Base-by-base conservation (phyloP, 2,888 invertebrate genomes). In the Pecten maximus region DNA sequence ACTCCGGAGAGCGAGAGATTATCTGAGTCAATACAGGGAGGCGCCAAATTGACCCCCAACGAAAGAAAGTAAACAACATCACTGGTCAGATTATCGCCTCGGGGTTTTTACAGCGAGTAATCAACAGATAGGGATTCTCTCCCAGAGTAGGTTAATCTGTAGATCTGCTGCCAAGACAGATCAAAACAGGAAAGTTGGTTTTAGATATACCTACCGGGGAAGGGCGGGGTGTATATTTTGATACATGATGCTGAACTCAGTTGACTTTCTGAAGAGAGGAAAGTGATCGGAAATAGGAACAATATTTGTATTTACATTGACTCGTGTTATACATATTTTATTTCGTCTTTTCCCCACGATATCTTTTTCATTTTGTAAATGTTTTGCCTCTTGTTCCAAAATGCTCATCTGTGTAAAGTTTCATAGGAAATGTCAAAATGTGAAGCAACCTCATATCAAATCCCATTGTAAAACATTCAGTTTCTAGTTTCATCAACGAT, bases 241-340 rank as follows among this genome's bases (percentile, higher is more conserved):
- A 60, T 60, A 60, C n/a, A 23, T 60, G 60, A 60, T 60, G 60
- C n/a, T 60, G 60, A n/a, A 60, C 60, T 60, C 60, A 23, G 23
- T 60, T 60, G 60, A 60, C 60, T 60, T 60, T 12, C 48, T 16
- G 23, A n/a, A 8, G 60, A 60, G 60, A 60, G 60, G n/a, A n/a
- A n/a, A n/a, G n/a, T n/a, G n/a, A n/a, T n/a, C n/a, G n/a, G n/a
- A n/a, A n/a, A n/a, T n/a, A n/a, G n/a, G n/a, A n/a, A n/a, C n/a
- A n/a, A n/a, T n/a, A n/a, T n/a, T n/a, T n/a, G n/a, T n/a, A n/a
- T n/a, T n/a, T n/a, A n/a, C n/a, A n/a, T n/a, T n/a, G n/a, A n/a
- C n/a, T n/a, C n/a, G n/a, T n/a, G n/a, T n/a, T n/a, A n/a, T n/a
- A n/a, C n/a, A n/a, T n/a, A n/a, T n/a, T n/a, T n/a, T n/a, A n/a